These are phyloP conservation scores for Drosophila phalerata DNA, from an alignment of 2,888 invertebrate genomes.

Conservation along the genomic window DNA sequence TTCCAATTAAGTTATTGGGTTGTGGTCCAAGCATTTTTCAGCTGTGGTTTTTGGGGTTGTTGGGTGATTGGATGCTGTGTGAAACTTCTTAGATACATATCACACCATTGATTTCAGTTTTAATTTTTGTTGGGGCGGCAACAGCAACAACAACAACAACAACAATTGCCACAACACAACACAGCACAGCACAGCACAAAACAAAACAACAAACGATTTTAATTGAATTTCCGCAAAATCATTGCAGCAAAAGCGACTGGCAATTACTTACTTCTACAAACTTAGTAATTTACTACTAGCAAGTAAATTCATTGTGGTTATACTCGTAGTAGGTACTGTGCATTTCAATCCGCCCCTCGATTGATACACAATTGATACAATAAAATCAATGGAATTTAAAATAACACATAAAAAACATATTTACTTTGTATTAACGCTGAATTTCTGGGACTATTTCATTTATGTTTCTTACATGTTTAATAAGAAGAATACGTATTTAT, in stretches of 20 bases:
- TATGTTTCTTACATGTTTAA: neutral
- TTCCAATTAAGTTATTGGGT: slow-evolving; percentile 68
- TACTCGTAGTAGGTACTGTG: slow-evolving; percentile 5
- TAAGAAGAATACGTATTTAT: neutral
- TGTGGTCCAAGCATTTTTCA: slow-evolving; percentile 47
- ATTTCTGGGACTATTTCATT: neutral
- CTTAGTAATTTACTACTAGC: slow-evolving; percentile 14
- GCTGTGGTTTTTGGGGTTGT: slow-evolving; percentile 29
- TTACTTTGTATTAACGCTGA: neutral
- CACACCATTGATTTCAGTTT: slow-evolving; percentile 48
- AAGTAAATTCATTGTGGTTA: slow-evolving; percentile 16
- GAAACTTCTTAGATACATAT: slow-evolving; percentile 31
- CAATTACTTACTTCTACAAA: slow-evolving; percentile 38
- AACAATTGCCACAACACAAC: slow-evolving; percentile 2
- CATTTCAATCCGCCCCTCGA: neutral
- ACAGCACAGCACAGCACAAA: slow-evolving; percentile 1
- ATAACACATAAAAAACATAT: neutral
- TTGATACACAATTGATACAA: slow-evolving; percentile 7
- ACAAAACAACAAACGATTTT: slow-evolving; percentile 47
- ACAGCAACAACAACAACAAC: slow-evolving; percentile 1
- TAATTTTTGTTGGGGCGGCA: slow-evolving; percentile 18
- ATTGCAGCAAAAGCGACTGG: slow-evolving; percentile 39
- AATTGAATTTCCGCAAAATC: slow-evolving; percentile 61
- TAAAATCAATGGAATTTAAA: neutral
- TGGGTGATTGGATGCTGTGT: slow-evolving; percentile 5